Evolutionary conservation across 1,140 invertebrate genomes (phyloP).

Genomic region (Vanessa atalanta): DNA sequence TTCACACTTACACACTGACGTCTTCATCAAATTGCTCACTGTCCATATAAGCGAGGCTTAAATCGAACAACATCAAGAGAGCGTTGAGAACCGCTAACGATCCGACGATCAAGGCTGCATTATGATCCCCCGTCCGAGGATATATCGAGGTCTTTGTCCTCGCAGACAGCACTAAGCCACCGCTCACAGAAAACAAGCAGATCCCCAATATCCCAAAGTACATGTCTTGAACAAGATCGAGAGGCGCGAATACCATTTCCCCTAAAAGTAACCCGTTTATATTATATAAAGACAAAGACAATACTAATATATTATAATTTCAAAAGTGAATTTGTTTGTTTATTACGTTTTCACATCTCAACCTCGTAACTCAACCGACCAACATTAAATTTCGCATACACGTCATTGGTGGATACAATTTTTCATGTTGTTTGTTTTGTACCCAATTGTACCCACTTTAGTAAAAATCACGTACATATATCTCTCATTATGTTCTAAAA

Average conservation of each 20-base stretch:
- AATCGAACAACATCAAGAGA: constrained; percentile 65
- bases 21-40: constrained; percentile 72
- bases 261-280: constrained; percentile 51
- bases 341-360: too few relatives aligned
- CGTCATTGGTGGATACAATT: too few relatives aligned
- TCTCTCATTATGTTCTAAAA: too few relatives aligned
- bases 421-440: too few relatives aligned
- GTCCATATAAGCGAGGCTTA: constrained; percentile 70
- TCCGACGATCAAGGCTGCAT: constrained; percentile 47
- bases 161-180: constrained; percentile 55
- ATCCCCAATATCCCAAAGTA: constrained; percentile 67
- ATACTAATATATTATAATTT: neutral
- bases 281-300: neutral
- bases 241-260: constrained; percentile 67
- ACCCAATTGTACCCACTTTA: too few relatives aligned
- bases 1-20: constrained; percentile 56
- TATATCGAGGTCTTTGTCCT: constrained; percentile 44
- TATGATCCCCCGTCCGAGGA: constrained; percentile 60
- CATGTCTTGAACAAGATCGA: constrained; percentile 74
- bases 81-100: constrained; percentile 58
- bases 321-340: too few relatives aligned
- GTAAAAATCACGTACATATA: too few relatives aligned
- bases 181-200: constrained; percentile 56
- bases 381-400: too few relatives aligned
- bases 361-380: too few relatives aligned